Conservation (phyloP, 1,140 invertebrate genomes). For the Trachymyrmex septentrionalis region DNA sequence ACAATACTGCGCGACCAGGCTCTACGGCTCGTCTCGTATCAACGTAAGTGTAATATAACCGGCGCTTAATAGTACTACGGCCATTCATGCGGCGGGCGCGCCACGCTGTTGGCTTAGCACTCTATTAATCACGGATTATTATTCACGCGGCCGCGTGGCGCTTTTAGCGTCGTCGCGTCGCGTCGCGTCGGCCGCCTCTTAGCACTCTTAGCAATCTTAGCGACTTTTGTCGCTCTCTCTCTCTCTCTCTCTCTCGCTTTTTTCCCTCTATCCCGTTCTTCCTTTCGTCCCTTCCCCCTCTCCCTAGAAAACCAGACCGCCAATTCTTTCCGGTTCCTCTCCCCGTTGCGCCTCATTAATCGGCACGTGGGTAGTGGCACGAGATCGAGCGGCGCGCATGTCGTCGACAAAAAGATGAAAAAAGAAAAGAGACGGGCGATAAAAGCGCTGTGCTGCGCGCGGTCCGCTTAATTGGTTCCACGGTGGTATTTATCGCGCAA, state of each 20-base stretch:
- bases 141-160: conserved; percentile 80
- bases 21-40: conserved; percentile 39
- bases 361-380: conserved; percentile 75
- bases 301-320: conserved; percentile 49
- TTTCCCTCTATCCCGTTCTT: conserved; percentile 27
- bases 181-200: conserved; percentile 38
- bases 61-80: conserved; percentile 77
- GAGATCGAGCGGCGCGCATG: conserved; percentile 53
- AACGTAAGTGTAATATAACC: conserved; percentile 71
- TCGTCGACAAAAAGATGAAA: conserved; percentile 16
- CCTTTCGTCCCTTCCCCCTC: not conserved
- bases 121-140: conserved; percentile 85
- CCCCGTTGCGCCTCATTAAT: conserved; percentile 73
- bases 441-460: conserved; percentile 33
- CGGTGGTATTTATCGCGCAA: conserved; percentile 54
- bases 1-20: conserved; percentile 33
- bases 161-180: conserved; percentile 75
- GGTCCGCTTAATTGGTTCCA: conserved; percentile 68
- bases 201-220: not conserved
- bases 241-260: conserved; percentile 67
- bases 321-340: conserved; percentile 71
- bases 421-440: conserved; percentile 32
- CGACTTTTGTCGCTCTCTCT: conserved; percentile 76
- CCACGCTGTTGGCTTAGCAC: conserved; percentile 77
- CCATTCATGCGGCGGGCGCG: conserved; percentile 77